Evolutionary conservation across 2,888 invertebrate genomes (phyloP).

Genomic region (Uloborus plumipes): DNA sequence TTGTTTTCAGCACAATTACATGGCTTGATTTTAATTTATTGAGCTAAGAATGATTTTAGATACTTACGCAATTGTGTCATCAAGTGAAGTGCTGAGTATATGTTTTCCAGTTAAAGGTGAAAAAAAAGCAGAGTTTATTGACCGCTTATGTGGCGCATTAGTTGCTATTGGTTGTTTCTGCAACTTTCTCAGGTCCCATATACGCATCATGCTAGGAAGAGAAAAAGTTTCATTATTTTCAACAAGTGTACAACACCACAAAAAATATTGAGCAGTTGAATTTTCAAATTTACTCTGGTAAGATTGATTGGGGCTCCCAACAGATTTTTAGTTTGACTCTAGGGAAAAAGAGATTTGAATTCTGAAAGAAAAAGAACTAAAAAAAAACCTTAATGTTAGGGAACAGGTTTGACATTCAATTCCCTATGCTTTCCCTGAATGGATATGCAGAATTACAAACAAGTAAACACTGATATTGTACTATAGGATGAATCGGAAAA

Average conservation of each 20-base stretch:
- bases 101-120: slow-evolving; percentile 72
- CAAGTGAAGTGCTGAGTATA: slow-evolving; percentile 71
- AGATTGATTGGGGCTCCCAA: not conserved
- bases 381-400: no score
- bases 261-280: not conserved
- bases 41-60: not conserved
- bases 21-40: no score
- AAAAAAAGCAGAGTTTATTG: slow-evolving; percentile 72
- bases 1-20: no score
- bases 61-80: slow-evolving; percentile 70
- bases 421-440: no score
- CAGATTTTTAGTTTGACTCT: not conserved
- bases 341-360: slow-evolving; percentile 15
- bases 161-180: slow-evolving; percentile 68
- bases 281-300: slow-evolving; percentile 4
- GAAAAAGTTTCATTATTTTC: not conserved
- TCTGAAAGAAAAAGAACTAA: no score
- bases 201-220: slow-evolving; percentile 67
- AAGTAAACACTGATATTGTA: no score
- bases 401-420: no score
- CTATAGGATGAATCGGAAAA: no score
- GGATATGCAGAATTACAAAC: no score
- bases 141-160: slow-evolving; percentile 66
- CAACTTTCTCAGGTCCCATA: slow-evolving; percentile 71
- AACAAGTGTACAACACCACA: not conserved